Conservation (phyloP, 2,797 vertebrate species). For the Hydrocynus forskahlii region DNA sequence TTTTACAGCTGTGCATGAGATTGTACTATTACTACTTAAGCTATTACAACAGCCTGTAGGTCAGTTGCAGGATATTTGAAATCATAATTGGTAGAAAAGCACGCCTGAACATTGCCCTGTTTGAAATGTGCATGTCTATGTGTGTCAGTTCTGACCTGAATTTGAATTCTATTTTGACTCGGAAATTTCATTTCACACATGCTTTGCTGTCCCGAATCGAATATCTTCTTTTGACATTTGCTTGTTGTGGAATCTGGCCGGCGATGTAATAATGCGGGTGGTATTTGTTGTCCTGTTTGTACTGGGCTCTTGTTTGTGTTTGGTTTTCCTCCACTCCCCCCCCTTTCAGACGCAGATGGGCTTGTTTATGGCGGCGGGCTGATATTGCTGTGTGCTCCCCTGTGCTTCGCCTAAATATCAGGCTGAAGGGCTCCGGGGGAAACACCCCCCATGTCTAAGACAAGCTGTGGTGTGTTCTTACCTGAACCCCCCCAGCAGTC, state of each 20-base stretch:
- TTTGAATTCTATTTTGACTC: background rate
- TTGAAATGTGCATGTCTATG: background rate
- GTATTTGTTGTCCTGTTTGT: conserved; percentile 36
- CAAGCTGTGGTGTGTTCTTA: background rate
- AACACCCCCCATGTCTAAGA: background rate
- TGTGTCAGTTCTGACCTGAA: background rate
- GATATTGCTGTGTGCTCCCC: conserved; percentile 46
- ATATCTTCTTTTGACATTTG: conserved; percentile 26
- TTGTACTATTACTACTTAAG: background rate
- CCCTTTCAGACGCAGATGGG: conserved; percentile 20
- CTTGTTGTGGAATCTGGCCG: background rate
- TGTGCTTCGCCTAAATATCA: conserved; percentile 50
- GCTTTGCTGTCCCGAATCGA: background rate
- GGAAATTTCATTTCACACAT: background rate
- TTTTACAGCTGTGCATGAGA: background rate
- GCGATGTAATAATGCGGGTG: conserved; percentile 22
- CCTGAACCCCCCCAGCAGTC: background rate
- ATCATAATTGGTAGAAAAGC: background rate
- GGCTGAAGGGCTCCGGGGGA: conserved; percentile 17
- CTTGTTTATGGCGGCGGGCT: conserved; percentile 31
- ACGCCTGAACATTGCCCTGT: background rate
- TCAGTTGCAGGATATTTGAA: background rate
- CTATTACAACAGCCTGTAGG: background rate
- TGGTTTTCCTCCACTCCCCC: conserved; percentile 16
- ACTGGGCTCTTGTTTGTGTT: conserved; percentile 23